These are phyloP conservation scores for Falco biarmicus DNA, from an alignment of 2,797 vertebrate genomes.

Conservation along the genomic window DNA sequence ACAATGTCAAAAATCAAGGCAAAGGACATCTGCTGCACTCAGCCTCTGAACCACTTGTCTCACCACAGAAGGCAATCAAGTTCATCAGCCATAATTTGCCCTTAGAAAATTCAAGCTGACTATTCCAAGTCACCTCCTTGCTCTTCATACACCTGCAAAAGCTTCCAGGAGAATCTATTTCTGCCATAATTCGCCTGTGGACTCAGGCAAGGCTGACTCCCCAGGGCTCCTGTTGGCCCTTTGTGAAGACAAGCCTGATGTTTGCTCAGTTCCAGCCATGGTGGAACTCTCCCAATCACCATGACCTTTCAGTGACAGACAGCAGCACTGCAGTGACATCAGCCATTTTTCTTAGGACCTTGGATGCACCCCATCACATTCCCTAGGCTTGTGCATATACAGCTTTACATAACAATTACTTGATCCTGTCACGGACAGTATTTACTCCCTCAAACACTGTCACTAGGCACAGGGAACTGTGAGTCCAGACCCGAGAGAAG, in stretches of 20 bases:
- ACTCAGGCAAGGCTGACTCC: neutral
- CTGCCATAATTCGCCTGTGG: neutral
- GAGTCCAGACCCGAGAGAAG: neutral
- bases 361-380: neutral
- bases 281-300: neutral
- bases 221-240: neutral
- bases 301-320: neutral
- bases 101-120: neutral
- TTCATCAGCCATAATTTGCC: neutral
- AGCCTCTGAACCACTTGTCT: neutral
- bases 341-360: neutral
- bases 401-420: neutral
- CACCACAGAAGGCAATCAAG: neutral
- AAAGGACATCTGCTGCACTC: neutral
- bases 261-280: neutral
- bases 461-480: neutral
- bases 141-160: neutral
- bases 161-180: neutral
- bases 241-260: neutral
- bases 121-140: neutral
- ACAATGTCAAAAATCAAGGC: neutral
- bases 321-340: neutral
- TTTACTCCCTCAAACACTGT: neutral
- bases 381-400: neutral
- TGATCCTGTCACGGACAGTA: neutral